These are phyloP conservation scores for Catostylus mosaicus DNA, from an alignment of 30 jellyfish, hydroid and myxozoan species.

Conservation along the genomic window DNA sequence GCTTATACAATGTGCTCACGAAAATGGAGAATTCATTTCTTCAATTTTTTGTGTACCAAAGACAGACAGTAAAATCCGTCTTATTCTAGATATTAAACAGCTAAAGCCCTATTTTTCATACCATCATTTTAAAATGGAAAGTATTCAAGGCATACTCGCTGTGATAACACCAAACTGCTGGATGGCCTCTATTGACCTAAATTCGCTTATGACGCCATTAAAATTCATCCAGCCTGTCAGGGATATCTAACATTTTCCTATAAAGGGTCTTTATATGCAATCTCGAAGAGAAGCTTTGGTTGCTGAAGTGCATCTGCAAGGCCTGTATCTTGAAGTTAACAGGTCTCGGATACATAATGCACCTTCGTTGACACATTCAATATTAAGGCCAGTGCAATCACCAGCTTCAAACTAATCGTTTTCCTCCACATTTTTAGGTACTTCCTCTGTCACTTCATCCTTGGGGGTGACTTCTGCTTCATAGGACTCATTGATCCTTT, in stretches of 20 bases:
- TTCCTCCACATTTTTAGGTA: no score
- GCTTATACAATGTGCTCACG: neutral
- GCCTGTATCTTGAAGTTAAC: neutral
- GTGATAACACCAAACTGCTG: slow-evolving; percentile 38
- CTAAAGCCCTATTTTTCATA: slow-evolving; percentile 26
- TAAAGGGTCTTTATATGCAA: slow-evolving; percentile 14
- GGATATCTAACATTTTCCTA: slow-evolving; percentile 19
- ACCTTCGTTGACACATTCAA: neutral
- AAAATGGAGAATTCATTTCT: slow-evolving; percentile 30
- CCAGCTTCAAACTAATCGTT: neutral
- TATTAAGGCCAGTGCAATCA: neutral
- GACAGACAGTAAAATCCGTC: slow-evolving; percentile 20
- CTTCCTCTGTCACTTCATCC: neutral
- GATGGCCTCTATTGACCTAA: slow-evolving; percentile 53
- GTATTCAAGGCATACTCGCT: slow-evolving; percentile 6
- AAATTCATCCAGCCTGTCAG: slow-evolving; percentile 27
- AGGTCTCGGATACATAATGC: neutral
- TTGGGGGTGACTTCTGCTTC: no score
- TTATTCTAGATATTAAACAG: slow-evolving; percentile 34
- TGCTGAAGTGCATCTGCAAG: neutral
- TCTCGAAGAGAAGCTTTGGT: neutral
- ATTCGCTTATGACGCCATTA: slow-evolving; percentile 36
- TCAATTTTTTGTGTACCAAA: slow-evolving; percentile 36
- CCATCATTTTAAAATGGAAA: slow-evolving; percentile 64
- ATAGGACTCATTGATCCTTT: no score